Percentiles rank a stretch among this genome's conserved stretches.
Conservation (phyloP, 2,888 invertebrate genomes). For the Criorhina ranunculi region DNA sequence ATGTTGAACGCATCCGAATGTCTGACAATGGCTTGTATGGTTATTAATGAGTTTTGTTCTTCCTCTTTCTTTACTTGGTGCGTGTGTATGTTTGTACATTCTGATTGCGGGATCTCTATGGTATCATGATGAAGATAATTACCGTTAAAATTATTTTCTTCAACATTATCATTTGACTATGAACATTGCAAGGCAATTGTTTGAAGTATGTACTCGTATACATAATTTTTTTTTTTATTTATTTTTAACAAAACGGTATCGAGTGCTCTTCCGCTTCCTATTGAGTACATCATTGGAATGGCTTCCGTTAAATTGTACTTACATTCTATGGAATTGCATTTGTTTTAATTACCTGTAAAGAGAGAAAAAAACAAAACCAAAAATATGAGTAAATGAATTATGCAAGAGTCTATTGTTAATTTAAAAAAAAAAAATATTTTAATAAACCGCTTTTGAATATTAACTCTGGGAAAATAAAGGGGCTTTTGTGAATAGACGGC, state of each 20-base stretch:
- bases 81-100: background rate
- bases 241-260: slow-evolving; percentile 54
- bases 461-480: slow-evolving; percentile 5
- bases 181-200: background rate
- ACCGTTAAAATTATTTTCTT: slow-evolving; percentile 62
- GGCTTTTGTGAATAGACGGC: background rate
- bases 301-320: slow-evolving; percentile 47
- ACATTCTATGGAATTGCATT: slow-evolving; percentile 36
- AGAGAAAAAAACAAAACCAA: slow-evolving; percentile 26
- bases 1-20: slow-evolving; percentile 48
- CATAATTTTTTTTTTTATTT: too few relatives aligned
- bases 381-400: slow-evolving; percentile 46
- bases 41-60: slow-evolving; percentile 68
- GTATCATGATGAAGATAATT: slow-evolving; percentile 43
- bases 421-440: slow-evolving; percentile 18
- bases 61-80: slow-evolving; percentile 25
- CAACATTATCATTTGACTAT: slow-evolving; percentile 36
- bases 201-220: background rate
- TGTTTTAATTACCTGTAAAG: slow-evolving; percentile 66
- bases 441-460: slow-evolving; percentile 20
- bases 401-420: slow-evolving; percentile 36
- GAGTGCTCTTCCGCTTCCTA: slow-evolving; percentile 57
- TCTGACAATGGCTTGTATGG: slow-evolving; percentile 33
- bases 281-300: slow-evolving; percentile 44
- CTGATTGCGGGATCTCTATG: slow-evolving; percentile 46